Base-by-base conservation (phyloP, 2,113 vertebrate genomes). In the Heloderma charlesbogerti region DNA sequence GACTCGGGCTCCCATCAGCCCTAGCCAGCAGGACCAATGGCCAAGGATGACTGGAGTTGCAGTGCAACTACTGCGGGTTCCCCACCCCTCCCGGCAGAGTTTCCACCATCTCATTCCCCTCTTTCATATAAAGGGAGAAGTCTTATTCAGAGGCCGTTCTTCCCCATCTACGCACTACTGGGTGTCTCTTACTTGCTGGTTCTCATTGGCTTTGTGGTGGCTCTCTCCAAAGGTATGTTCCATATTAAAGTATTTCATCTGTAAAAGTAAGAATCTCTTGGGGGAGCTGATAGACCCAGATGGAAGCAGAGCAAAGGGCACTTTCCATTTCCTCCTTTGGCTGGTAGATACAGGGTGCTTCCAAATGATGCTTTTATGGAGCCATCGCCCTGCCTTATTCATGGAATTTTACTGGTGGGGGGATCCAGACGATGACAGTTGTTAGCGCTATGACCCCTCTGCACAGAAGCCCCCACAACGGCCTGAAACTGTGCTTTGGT, bases 141-240 rank as follows among this genome's bases (percentile, higher is more conserved):
- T 88, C 40, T 91, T 79, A 20, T 89, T 79, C 88, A 25, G 85
- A 81, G 79, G 25, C 81, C 93, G 3, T 91, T 92, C 5, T 34
- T 60, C 79, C 82, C n/a, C 0, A 48, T 93, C 0, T 95, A 95
- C 1, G 16, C 83, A 20, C 90, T 95, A 0, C 72, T 95, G 90
- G 92, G 63, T 10, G 20, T 95, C 66, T 93, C 67, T 69, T 92
- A 93, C 54, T 4, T 95, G 57, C 88, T 95, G 10, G 67, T 48
- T 89, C 2, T 92, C 91, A 88, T 54, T 87, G 81, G 94, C 0
- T 95, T 92, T 0, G 29, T 80, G 0, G 89, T 94, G 57, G 67
- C 94, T 0, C 48, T 95, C 27, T 94, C 95, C 84, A 92, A 72
- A 95, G 94, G 95, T 95, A 94, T 67, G 0, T 74, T 60, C 63